Evolutionary conservation across 2,113 vertebrate genomes (phyloP).

Genomic region (Chitala chitala): DNA sequence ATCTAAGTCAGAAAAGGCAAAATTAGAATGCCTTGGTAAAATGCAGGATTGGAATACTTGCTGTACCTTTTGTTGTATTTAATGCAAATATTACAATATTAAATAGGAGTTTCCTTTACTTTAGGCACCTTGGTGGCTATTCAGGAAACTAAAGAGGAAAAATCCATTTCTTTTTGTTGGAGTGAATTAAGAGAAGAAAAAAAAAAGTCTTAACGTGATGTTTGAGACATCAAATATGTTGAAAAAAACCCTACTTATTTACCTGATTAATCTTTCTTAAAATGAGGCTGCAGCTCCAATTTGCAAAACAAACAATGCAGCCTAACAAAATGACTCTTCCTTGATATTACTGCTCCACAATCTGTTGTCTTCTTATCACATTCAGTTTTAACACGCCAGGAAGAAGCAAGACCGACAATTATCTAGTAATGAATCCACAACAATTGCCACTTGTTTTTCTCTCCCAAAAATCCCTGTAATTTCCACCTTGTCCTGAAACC

Average conservation of each 20-base stretch:
- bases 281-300: neutral
- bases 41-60: slow-evolving; percentile 38
- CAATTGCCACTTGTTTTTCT: too few species aligned
- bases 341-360: neutral
- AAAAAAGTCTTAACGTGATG: neutral
- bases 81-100: too few species aligned
- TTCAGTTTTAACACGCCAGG: neutral
- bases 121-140: too few species aligned
- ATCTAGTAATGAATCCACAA: too few species aligned
- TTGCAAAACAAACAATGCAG: neutral
- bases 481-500: too few species aligned
- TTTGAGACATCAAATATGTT: neutral
- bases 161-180: too few species aligned
- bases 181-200: neutral
- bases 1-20: slow-evolving; percentile 66
- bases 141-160: too few species aligned
- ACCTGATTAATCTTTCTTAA: neutral
- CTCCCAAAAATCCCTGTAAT: too few species aligned
- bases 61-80: slow-evolving; percentile 18
- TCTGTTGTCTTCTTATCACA: neutral
- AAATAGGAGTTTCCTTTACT: too few species aligned
- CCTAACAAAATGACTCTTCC: neutral
- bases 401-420: neutral
- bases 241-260: neutral
- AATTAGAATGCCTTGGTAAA: slow-evolving; percentile 50